A percentile compares a stretch with the other conserved stretches of the same genome.
Evolutionary conservation across 2,113 vertebrate species (phyloP).

Genomic region (Notarius quadriscutis): DNA sequence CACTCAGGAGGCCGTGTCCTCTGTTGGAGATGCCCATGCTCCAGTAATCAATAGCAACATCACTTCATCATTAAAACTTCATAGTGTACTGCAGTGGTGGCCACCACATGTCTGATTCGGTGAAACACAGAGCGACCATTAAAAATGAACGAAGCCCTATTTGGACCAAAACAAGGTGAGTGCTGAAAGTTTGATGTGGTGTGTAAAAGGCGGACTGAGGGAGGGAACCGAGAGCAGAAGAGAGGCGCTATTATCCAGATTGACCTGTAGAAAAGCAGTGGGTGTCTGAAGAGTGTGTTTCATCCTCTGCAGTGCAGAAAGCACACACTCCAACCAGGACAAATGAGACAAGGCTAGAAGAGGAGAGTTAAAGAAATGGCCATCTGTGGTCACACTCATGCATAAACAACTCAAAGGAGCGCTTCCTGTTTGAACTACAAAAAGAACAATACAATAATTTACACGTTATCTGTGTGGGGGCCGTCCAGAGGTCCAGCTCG

Average conservation of each 20-base stretch:
- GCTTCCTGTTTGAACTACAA: neutral
- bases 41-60: conserved; percentile 14
- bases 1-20: neutral
- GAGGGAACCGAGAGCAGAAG: neutral
- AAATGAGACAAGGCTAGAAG: neutral
- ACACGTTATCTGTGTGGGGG: neutral
- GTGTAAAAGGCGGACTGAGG: conserved; percentile 2
- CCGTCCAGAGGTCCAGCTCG: neutral
- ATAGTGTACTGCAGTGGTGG: neutral
- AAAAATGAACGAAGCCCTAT: conserved; percentile 32
- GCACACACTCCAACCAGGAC: neutral
- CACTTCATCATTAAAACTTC: conserved; percentile 22
- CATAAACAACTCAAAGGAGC: neutral
- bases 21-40: neutral
- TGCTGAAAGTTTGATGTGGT: conserved; percentile 34
- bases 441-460: neutral
- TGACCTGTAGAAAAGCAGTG: conserved; percentile 18
- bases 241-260: conserved; percentile 8
- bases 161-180: conserved; percentile 17
- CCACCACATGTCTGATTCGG: neutral
- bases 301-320: conserved; percentile 19
- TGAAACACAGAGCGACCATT: neutral
- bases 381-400: neutral
- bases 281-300: conserved; percentile 24
- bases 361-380: conserved; percentile 6